phyloP scores from a whole-genome alignment of 2,113 vertebrate species.

The Percina caprodes region DNA sequence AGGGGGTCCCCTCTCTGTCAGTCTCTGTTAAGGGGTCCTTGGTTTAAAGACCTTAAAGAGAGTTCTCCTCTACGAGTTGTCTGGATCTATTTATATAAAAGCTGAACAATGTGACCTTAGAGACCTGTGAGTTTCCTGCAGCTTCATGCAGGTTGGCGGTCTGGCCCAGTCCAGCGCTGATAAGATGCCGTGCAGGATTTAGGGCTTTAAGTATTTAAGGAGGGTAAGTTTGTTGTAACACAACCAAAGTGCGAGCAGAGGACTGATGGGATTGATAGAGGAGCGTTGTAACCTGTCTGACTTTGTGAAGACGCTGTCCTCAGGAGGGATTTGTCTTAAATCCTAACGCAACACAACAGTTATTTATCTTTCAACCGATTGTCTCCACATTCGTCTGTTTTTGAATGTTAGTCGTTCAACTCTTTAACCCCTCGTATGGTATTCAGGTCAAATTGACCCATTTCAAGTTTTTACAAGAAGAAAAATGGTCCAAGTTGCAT shows the following conservation, averaged over 20 bases:
- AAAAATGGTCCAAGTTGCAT: no score
- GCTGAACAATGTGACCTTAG: not conserved
- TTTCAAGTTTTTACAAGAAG: no score
- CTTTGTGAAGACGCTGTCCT: conserved; percentile 3
- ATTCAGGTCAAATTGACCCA: no score
- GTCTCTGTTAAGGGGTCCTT: no score
- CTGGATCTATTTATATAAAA: conserved; percentile 11
- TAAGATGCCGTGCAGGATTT: conserved; percentile 53
- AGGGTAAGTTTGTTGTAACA: conserved; percentile 62
- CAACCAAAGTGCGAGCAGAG: conserved; percentile 56
- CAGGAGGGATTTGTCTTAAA: not conserved
- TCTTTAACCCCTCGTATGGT: no score
- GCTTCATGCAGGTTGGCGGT: not conserved
- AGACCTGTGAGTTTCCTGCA: not conserved
- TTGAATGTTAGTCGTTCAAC: not conserved
- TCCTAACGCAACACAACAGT: no score
- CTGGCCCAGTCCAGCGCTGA: conserved; percentile 37
- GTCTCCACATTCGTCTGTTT: not conserved
- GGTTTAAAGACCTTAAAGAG: not conserved
- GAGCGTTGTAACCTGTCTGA: conserved; percentile 45
- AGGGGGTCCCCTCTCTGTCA: no score
- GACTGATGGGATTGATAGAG: conserved; percentile 55
- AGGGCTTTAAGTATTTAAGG: conserved; percentile 57
- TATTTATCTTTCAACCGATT: not conserved
- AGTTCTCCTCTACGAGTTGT: not conserved